Evolutionary conservation across 2,797 vertebrate species (phyloP).

Genomic region (Chiroxiphia lanceolata): DNA sequence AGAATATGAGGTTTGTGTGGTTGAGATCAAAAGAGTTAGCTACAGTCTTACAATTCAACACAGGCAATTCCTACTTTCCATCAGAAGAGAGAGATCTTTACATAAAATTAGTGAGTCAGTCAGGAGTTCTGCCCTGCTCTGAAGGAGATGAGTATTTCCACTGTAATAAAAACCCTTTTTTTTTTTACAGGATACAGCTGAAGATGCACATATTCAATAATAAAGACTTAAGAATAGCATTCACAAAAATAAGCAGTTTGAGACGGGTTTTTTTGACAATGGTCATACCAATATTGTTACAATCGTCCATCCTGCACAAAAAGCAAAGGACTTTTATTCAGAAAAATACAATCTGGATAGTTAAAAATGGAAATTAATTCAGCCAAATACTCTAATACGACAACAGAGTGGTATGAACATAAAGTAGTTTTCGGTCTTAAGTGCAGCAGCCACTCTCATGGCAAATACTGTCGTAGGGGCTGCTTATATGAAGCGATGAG

Average conservation of each 20-base stretch:
- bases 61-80: background rate
- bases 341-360: background rate
- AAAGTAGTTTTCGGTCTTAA: background rate
- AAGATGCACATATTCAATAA: background rate
- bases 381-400: background rate
- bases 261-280: fast-evolving
- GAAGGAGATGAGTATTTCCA: background rate
- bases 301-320: background rate
- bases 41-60: background rate
- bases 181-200: background rate
- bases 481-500: background rate
- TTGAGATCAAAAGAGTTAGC: background rate
- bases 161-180: background rate
- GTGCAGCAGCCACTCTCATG: background rate
- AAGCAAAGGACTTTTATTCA: conserved; percentile 33
- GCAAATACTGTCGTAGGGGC: background rate
- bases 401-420: background rate
- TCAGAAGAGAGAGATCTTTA: background rate
- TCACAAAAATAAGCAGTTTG: background rate
- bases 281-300: background rate
- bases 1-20: background rate
- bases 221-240: background rate
- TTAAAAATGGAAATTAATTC: background rate
- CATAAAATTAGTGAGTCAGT: background rate
- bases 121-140: background rate